Percentiles rank a stretch among this genome's conserved stretches.
phyloP scores from a whole-genome alignment of 2,888 invertebrate genomes.

The Athetis lepigone region DNA sequence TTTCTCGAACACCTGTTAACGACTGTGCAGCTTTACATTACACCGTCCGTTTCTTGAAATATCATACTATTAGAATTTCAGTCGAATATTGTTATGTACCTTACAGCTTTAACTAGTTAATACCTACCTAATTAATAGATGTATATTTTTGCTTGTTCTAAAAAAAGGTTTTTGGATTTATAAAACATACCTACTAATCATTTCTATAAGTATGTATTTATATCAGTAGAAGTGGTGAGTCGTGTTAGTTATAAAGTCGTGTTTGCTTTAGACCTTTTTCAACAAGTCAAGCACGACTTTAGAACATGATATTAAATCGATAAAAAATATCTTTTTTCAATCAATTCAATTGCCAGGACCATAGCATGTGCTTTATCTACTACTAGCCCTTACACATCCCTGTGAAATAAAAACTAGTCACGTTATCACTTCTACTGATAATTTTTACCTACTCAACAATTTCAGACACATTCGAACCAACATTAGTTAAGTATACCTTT shows the following conservation, averaged over 20 bases:
- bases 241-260: not conserved
- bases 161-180: constrained; percentile 18
- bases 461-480: constrained; percentile 5
- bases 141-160: constrained; percentile 44
- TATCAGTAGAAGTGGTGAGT: constrained; percentile 37
- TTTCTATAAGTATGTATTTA: constrained; percentile 5
- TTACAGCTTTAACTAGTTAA: constrained; percentile 68
- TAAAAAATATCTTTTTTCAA: not conserved
- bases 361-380: not conserved
- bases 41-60: constrained; percentile 63
- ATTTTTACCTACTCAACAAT: not conserved
- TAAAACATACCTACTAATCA: constrained; percentile 3
- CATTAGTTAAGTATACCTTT: constrained; percentile 16
- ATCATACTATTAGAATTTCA: constrained; percentile 41
- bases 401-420: constrained; percentile 2
- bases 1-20: constrained; percentile 29
- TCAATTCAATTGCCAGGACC: not conserved
- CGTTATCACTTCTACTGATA: constrained; percentile 38
- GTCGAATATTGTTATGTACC: constrained; percentile 53
- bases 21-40: constrained; percentile 62
- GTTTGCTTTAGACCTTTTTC: not conserved
- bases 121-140: constrained; percentile 50
- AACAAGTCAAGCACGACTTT: not conserved
- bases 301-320: not conserved
- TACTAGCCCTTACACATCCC: not conserved